Conservation (phyloP, 2,113 vertebrate species). For the Pangasianodon gigas region DNA sequence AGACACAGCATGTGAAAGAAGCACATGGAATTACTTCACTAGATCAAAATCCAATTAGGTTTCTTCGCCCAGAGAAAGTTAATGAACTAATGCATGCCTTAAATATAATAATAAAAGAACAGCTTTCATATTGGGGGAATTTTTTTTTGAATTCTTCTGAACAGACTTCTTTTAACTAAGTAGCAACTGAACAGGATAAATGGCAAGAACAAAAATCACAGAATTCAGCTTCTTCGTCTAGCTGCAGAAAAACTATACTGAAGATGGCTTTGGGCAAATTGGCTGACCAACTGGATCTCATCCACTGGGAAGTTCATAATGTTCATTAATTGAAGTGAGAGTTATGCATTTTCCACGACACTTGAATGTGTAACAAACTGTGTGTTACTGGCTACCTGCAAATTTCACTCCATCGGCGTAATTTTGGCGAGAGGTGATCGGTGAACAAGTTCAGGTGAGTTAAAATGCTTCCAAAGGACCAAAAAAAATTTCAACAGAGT, state of each 20-base stretch:
- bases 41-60: conserved; percentile 18
- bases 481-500: neutral
- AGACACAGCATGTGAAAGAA: conserved; percentile 24
- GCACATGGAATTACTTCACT: conserved; percentile 11
- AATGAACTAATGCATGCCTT: neutral
- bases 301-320: neutral
- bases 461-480: neutral
- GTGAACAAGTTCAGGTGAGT: neutral
- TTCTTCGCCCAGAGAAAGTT: conserved; percentile 23
- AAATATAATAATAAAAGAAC: neutral
- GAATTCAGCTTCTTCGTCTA: neutral
- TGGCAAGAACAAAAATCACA: neutral
- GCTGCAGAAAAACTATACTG: neutral
- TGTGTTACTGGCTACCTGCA: neutral
- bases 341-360: neutral
- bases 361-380: neutral
- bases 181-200: neutral
- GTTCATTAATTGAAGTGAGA: neutral
- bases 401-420: neutral
- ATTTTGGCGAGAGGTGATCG: neutral
- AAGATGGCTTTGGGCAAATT: neutral
- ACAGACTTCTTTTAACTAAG: neutral
- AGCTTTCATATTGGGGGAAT: neutral
- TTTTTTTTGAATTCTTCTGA: neutral
- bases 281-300: neutral